phyloP scores from a whole-genome alignment of 2,113 vertebrate species.

The Phylloscopus whistleri region DNA sequence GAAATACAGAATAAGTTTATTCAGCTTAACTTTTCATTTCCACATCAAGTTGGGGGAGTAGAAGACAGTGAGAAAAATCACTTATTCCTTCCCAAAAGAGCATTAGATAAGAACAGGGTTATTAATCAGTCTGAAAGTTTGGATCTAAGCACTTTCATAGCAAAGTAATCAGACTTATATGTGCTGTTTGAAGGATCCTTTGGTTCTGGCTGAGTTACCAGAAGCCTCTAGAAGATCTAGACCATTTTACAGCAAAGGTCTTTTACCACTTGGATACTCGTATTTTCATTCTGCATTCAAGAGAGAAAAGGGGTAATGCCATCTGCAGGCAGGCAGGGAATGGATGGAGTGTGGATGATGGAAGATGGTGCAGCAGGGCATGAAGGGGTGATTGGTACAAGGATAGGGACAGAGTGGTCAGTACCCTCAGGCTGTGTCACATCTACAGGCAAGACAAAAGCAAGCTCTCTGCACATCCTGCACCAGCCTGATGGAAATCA shows the following conservation, averaged over 20 bases:
- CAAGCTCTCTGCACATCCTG: background rate
- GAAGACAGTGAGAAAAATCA: background rate
- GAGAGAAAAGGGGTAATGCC: background rate
- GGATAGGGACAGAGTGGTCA: background rate
- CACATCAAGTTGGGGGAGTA: background rate
- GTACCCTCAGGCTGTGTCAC: background rate
- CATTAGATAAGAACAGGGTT: background rate
- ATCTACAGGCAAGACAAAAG: background rate
- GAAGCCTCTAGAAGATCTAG: background rate
- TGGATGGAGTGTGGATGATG: background rate
- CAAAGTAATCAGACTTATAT: background rate
- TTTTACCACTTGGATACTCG: background rate
- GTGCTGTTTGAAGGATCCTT: background rate
- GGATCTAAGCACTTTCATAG: background rate
- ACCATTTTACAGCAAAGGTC: background rate
- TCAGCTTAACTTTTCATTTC: conserved; percentile 17
- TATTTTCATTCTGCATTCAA: background rate
- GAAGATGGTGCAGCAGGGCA: background rate
- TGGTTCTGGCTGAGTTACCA: background rate
- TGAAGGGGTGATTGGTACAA: background rate
- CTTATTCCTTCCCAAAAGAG: background rate
- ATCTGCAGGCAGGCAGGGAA: background rate
- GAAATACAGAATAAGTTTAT: background rate
- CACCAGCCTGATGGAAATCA: background rate
- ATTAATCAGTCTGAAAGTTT: conserved; percentile 4